These are phyloP conservation scores for Plotosus lineatus DNA, from an alignment of 2,113 vertebrate species.

Conservation along the genomic window DNA sequence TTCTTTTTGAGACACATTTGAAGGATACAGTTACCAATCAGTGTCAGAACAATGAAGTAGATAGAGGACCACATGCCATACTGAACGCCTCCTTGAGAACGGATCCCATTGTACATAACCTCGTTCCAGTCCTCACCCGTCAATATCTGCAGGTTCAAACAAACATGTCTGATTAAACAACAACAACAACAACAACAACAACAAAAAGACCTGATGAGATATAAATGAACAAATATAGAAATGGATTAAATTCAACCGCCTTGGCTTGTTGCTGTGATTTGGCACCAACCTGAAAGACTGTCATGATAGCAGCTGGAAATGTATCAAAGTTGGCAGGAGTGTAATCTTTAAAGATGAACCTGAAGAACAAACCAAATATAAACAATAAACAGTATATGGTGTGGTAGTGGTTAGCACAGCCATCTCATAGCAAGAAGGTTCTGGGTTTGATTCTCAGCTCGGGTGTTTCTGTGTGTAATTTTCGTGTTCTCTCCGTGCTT, in stretches of 20 bases:
- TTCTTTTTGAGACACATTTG: neutral
- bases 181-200: too few relatives aligned
- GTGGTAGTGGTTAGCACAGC: too few relatives aligned
- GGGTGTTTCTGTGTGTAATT: too few relatives aligned
- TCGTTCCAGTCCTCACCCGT: constrained; percentile 99
- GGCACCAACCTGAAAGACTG: constrained; percentile 77
- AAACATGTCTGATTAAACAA: neutral
- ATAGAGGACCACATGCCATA: constrained; percentile 99
- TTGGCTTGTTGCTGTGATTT: neutral
- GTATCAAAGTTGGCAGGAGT: constrained; percentile 82
- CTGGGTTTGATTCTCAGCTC: too few relatives aligned
- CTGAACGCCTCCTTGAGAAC: constrained; percentile 94
- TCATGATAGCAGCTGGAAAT: constrained; percentile 81
- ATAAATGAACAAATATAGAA: neutral
- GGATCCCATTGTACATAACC: constrained; percentile 98
- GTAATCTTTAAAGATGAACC: constrained; percentile 83
- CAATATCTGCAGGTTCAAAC: constrained; percentile 79
- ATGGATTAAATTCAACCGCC: neutral
- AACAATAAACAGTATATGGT: neutral
- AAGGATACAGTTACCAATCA: constrained; percentile 99
- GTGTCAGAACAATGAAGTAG: constrained; percentile 96
- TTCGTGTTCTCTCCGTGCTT: too few relatives aligned
- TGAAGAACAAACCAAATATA: constrained; percentile 52
- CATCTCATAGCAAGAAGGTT: too few relatives aligned
- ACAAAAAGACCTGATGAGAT: too few relatives aligned